Conservation (phyloP, 1,140 invertebrate species). For the Aradophagus sp. region DNA sequence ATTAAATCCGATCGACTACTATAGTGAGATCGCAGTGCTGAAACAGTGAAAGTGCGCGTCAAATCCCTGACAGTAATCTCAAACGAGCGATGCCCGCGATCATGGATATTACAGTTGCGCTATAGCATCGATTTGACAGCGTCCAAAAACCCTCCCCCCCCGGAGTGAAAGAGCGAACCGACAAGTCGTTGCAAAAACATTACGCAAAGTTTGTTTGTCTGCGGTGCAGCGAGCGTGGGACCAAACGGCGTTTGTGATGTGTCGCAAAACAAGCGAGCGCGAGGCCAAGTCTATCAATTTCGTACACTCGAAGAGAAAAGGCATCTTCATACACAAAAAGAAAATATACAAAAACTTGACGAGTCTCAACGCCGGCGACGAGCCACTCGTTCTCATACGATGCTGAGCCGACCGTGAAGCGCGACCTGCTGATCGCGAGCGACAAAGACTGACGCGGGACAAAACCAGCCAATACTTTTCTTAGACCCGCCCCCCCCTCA, state of each 20-base stretch:
- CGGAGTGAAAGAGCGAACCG: no score
- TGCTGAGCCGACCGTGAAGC: constrained; percentile 27
- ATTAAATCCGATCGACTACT: no score
- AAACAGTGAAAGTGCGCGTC: constrained; percentile 29
- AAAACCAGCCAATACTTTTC: not conserved
- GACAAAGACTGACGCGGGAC: constrained; percentile 37
- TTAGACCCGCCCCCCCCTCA: no score
- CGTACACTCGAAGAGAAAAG: constrained; percentile 83
- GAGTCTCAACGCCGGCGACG: constrained; percentile 59
- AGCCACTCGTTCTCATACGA: constrained; percentile 61
- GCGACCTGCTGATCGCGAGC: not conserved
- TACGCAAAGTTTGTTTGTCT: no score
- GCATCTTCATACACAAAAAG: constrained; percentile 87
- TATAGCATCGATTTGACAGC: constrained; percentile 63
- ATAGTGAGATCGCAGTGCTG: no score
- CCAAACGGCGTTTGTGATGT: constrained; percentile 70
- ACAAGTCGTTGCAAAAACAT: no score
- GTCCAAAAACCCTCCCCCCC: no score
- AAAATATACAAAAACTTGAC: constrained; percentile 85
- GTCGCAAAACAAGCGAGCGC: constrained; percentile 68
- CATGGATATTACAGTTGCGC: constrained; percentile 70
- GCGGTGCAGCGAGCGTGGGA: no score
- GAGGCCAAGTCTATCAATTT: constrained; percentile 75
- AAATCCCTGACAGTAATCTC: constrained; percentile 41
- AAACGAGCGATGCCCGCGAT: constrained; percentile 67